Base-by-base conservation (phyloP, 2,113 vertebrate species). In the Calyptomena viridis region DNA sequence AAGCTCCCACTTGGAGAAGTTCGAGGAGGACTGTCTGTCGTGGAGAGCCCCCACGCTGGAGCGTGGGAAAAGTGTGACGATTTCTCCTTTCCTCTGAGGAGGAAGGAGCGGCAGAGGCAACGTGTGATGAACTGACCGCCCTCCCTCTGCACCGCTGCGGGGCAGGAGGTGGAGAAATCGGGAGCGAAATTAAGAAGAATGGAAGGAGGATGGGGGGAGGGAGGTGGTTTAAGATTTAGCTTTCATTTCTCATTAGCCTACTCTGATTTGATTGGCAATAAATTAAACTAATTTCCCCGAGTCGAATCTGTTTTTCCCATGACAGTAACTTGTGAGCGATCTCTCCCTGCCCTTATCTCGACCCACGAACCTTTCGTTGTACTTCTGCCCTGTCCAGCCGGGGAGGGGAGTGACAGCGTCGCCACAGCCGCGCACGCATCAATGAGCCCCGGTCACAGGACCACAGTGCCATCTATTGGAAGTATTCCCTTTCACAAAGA, bases 401-500 rank as follows among this genome's bases (percentile, higher is more conserved):
- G 37, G 62, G 35, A 47, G 31, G 25, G 47, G 12, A 37, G 33
- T 6, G 63, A 25, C 37, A 63, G 37, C 76, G 18, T 3, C 4
- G 10, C 20, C 69, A 16, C 14, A 58, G 49, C 33, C 31, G 68
- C 66, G 28, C 42, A 40, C 28, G 35, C n/a, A 10, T 17, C 84
- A 87, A 28, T 9, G 44, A 37, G 35, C 50, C 4, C 18, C 24
- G 35, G 87, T 33, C 86, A 69, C 86, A 93, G 95, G 94, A 55
- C 81, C 82, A 87, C 84, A 97, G 87, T 66, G 93, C 96, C 97
- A 97, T 88, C 98, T 97, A 83, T 68, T 78, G 97, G 93, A 67
- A 13, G 2, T 23, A 81, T 53, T 90, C 87, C 37, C 31, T 76
- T 50, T 52, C 53, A 84, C 81, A 63, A 42, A 49, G 27, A 84